phyloP scores from a whole-genome alignment of 2,113 vertebrate genomes.

The Gracilinanus agilis region DNA sequence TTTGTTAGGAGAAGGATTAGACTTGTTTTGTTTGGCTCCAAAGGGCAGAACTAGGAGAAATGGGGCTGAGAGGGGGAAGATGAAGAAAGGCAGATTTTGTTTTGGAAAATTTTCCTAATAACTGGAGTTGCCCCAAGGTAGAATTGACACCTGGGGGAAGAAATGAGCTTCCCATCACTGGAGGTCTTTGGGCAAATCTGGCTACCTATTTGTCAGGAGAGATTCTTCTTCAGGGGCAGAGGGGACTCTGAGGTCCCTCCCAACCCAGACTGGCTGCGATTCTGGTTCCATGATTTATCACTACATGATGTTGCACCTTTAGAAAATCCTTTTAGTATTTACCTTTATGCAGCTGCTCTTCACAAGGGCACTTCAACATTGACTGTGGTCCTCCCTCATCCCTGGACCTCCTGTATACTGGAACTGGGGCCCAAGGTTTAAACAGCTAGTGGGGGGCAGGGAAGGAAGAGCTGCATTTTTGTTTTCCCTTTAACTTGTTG shows the following conservation, averaged over 20 bases:
- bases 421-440: slow-evolving; percentile 10
- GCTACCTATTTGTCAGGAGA: background rate
- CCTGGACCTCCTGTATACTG: background rate
- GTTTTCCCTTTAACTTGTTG: slow-evolving; percentile 52
- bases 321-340: background rate
- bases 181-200: background rate
- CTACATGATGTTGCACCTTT: background rate
- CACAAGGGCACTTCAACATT: background rate
- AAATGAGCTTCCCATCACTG: background rate
- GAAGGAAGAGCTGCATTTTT: slow-evolving; percentile 31
- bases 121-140: background rate
- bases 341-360: background rate
- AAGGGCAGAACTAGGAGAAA: background rate
- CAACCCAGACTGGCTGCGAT: background rate
- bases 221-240: background rate
- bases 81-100: background rate
- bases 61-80: background rate
- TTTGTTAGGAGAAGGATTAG: background rate
- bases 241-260: background rate
- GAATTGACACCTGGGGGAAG: background rate
- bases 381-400: background rate
- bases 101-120: background rate
- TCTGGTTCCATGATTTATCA: background rate
- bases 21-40: background rate
- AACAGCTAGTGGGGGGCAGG: background rate